A percentile compares a stretch with the other conserved stretches of the same genome.
These are phyloP conservation scores for Burhinus oedicnemus DNA, from an alignment of 2,113 vertebrate species.

Conservation along the genomic window DNA sequence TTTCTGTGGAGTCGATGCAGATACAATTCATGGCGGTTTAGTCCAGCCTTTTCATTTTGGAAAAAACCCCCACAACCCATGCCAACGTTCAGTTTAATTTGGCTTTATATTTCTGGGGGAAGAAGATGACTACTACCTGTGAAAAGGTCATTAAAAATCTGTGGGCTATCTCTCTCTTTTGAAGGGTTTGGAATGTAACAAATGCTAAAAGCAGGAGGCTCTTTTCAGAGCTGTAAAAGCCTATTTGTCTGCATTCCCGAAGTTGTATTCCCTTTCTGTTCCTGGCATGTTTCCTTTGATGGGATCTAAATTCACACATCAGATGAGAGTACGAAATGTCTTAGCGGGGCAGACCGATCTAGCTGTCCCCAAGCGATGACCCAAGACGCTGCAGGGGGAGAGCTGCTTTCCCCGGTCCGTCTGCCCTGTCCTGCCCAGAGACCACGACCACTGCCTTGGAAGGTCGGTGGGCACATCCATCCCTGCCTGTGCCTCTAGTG, in stretches of 20 bases:
- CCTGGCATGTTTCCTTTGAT: not conserved
- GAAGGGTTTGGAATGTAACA: not conserved
- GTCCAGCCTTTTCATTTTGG: not conserved
- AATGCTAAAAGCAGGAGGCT: not conserved
- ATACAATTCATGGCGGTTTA: not conserved
- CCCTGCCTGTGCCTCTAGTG: not conserved
- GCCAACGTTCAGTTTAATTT: not conserved
- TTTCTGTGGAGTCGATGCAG: not conserved
- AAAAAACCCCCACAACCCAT: not conserved
- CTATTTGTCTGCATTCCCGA: not conserved
- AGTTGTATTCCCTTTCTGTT: not conserved
- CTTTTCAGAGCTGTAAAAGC: not conserved
- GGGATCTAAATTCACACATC: not conserved
- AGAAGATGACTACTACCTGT: not conserved
- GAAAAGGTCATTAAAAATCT: not conserved
- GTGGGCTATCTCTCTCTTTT: not conserved
- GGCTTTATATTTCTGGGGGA: not conserved
- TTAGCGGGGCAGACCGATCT: not conserved
- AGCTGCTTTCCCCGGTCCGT: fast-evolving
- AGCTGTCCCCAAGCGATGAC: not conserved
- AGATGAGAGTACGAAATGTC: not conserved
- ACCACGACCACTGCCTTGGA: not conserved
- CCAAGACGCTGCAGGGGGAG: not conserved
- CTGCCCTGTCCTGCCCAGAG: not conserved
- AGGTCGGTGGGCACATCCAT: not conserved